Percentiles rank a stretch among this genome's conserved stretches.
Evolutionary conservation across 2,113 vertebrate genomes (phyloP).

Genomic region (Equus quagga): DNA sequence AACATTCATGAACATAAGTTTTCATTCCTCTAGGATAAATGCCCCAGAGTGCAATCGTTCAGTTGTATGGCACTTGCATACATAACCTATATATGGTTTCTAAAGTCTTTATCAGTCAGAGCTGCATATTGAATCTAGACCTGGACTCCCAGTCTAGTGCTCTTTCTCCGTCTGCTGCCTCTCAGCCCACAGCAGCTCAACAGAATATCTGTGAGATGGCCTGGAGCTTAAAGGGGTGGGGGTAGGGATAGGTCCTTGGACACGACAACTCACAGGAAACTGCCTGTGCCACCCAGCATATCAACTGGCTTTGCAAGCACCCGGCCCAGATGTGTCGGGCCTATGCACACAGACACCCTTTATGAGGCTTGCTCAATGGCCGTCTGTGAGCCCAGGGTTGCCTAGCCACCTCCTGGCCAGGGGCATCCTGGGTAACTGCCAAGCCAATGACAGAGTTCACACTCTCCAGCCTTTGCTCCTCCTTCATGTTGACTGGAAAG

Average conservation of each 20-base stretch:
- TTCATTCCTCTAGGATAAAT: not conserved
- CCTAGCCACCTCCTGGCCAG: conserved; percentile 64
- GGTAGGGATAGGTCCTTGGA: conserved; percentile 33
- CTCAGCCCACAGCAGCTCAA: not conserved
- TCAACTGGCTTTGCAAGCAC: conserved; percentile 75
- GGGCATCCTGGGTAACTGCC: conserved; percentile 70
- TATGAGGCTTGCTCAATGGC: conserved; percentile 74
- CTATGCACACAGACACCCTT: conserved; percentile 75
- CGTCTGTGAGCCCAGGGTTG: conserved; percentile 72
- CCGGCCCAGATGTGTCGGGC: conserved; percentile 72
- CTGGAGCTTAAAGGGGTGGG: not conserved
- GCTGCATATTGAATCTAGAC: not conserved
- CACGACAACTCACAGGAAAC: conserved; percentile 70
- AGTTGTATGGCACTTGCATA: not conserved
- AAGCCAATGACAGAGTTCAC: conserved; percentile 73
- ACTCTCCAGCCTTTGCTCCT: conserved; percentile 58
- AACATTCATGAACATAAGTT: not conserved
- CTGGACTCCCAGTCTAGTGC: not conserved
- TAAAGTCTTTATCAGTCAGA: not conserved
- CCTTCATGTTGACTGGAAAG: conserved; percentile 70
- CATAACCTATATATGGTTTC: not conserved
- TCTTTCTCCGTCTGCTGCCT: conserved; percentile 3
- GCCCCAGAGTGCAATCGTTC: not conserved
- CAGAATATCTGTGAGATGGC: conserved; percentile 16
- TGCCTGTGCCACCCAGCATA: conserved; percentile 70